These are phyloP conservation scores for Lasioglossum figueresi DNA, from an alignment of 2,888 invertebrate species.

Conservation along the genomic window DNA sequence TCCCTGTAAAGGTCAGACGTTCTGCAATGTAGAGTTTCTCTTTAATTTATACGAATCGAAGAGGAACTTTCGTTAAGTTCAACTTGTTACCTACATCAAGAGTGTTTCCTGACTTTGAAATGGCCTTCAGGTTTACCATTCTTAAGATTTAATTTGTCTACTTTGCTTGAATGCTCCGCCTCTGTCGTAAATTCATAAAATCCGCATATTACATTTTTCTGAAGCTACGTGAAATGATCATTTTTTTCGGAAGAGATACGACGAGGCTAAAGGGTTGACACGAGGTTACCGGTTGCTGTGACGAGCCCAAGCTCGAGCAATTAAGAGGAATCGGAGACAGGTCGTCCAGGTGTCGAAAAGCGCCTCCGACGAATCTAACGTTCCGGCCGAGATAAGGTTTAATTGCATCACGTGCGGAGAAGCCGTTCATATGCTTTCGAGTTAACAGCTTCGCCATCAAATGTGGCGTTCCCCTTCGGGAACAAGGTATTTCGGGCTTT, in stretches of 20 bases:
- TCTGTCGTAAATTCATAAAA: neutral
- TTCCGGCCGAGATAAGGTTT: conserved; percentile 43
- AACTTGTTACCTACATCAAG: neutral
- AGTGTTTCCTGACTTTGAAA: neutral
- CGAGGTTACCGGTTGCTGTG: neutral
- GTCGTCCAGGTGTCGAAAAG: conserved; percentile 11
- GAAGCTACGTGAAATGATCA: neutral
- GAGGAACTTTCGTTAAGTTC: neutral
- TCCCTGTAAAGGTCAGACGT: neutral
- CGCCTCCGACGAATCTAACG: conserved; percentile 27
- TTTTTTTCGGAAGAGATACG: neutral
- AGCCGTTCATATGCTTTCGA: conserved; percentile 45
- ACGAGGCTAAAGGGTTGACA: neutral
- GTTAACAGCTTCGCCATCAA: conserved; percentile 48
- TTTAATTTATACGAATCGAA: neutral
- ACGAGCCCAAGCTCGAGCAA: neutral
- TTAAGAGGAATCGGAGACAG: conserved; percentile 9
- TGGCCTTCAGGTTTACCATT: neutral
- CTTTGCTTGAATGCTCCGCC: too few relatives aligned
- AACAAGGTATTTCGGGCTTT: conserved; percentile 36
- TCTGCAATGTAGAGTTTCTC: neutral
- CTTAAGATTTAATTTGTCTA: neutral
- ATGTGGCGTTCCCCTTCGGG: conserved; percentile 22
- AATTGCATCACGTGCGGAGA: conserved; percentile 43
- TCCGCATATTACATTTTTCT: neutral